phyloP scores from a whole-genome alignment of 2,888 invertebrate species.

The Barypeithes pellucidus region DNA sequence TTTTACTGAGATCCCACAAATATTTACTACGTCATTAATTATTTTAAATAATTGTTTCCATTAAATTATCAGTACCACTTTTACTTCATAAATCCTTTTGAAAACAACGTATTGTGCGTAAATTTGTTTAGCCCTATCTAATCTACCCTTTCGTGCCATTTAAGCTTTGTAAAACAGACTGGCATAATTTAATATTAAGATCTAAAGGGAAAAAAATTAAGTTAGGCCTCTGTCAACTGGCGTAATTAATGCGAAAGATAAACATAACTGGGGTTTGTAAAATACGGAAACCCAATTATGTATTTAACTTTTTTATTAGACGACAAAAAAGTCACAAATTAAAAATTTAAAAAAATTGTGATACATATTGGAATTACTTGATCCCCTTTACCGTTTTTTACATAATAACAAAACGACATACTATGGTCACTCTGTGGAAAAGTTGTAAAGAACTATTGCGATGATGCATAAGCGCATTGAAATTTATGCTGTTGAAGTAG shows the following conservation, averaged over 20 bases:
- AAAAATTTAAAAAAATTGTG: background rate
- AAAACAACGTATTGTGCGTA: conserved; percentile 15
- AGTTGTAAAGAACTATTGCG: too few species aligned
- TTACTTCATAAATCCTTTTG: conserved; percentile 17
- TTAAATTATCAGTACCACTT: conserved; percentile 13
- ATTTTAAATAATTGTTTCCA: background rate
- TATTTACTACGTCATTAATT: conserved; percentile 1
- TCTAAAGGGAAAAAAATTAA: conserved; percentile 21
- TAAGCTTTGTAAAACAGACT: conserved; percentile 12
- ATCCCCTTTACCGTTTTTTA: too few species aligned
- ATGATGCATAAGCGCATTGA: too few species aligned
- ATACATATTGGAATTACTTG: too few species aligned
- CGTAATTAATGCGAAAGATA: conserved; percentile 16
- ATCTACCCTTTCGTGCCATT: conserved; percentile 25
- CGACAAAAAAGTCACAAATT: background rate
- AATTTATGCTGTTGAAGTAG: too few species aligned
- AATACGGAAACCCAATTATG: conserved; percentile 15
- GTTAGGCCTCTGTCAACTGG: conserved; percentile 14
- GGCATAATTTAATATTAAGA: conserved; percentile 24
- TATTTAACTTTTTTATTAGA: conserved; percentile 1
- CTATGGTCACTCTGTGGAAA: too few species aligned
- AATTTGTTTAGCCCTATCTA: conserved; percentile 14
- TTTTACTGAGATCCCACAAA: background rate
- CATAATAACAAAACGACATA: too few species aligned
- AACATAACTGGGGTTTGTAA: conserved; percentile 15